Evolutionary conservation across 2,797 vertebrate species (phyloP), one percentile per base, ranked within the genome.

Genomic region (Pteronotus mesoamericanus): DNA sequence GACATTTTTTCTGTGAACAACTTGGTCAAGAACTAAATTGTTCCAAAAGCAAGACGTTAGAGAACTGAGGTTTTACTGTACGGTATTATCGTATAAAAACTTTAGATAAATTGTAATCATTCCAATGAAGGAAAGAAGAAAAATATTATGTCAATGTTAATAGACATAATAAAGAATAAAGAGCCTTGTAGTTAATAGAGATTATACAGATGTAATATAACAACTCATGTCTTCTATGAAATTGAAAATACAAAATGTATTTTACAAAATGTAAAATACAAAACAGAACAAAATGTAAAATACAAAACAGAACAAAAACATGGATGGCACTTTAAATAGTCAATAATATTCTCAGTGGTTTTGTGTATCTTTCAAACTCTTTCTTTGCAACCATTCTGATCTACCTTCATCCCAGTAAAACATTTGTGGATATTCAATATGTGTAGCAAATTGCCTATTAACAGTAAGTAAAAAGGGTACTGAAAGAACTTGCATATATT

Each of bases 141-240:
- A 86, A 72, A n/a, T 18, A 5, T 64, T n/a, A 1, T 68, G 72
- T 85, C 0, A 10, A 82, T n/a, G 39, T 83, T 68, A 78, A 94
- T 79, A 97, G 74, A 39, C 96, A 97, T 75, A 97, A 95, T 86
- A 86, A 82, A 95, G 32, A 92, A 92, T 94, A 94, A 84, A 96
- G 93, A 97, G 89, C 84, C 86, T 95, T 96, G 77, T 85, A 94
- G 90, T 59, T 66, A 82, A 71, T 21, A 51, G 84, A 91, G 86
- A 95, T 75, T 94, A 93, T 71, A 86, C 59, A 88, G 93, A 96
- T 74, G 2, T 77, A 9, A 9, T 93, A 96, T 97, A 97, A 97
- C 86, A 94, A 91, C 18, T 32, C 1, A 12, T 46, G 66, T 95
- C 32, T 88, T 91, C 16, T n/a, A 69, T 61, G 14, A 87, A n/a